A percentile compares a stretch with the other conserved stretches of the same genome.
These are phyloP conservation scores for Lithobates pipiens DNA, from an alignment of 2,797 vertebrate species.

Conservation along the genomic window DNA sequence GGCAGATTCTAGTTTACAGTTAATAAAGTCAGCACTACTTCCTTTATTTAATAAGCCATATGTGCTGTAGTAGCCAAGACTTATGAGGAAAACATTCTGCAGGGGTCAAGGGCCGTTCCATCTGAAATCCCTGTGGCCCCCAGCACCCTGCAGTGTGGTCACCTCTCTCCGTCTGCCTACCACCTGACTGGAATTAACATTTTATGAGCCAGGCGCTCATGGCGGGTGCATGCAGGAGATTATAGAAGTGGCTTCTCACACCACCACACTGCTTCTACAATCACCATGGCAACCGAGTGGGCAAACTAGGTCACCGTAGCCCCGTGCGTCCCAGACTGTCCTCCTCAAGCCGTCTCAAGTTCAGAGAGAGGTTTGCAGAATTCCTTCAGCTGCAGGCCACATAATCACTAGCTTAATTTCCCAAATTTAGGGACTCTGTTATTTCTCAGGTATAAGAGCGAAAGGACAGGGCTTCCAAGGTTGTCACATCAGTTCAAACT, in stretches of 20 bases:
- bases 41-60: too few species aligned
- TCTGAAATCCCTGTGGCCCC: not conserved
- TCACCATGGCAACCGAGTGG: conserved; percentile 46
- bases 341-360: conserved; percentile 18
- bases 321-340: conserved; percentile 5
- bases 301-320: conserved; percentile 39
- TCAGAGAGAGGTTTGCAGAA: conserved; percentile 12
- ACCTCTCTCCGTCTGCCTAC: not conserved
- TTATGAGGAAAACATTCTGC: not conserved
- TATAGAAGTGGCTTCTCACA: conserved; percentile 18
- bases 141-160: not conserved
- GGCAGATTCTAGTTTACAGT: too few species aligned
- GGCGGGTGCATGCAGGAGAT: conserved; percentile 15
- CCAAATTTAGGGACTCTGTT: not conserved
- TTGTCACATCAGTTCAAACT: not conserved
- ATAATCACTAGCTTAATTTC: not conserved
- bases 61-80: too few species aligned
- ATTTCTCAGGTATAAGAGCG: not conserved
- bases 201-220: conserved; percentile 12
- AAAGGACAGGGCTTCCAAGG: not conserved
- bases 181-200: conserved; percentile 41
- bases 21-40: too few species aligned
- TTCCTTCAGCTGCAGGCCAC: not conserved
- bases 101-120: not conserved
- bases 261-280: conserved; percentile 9